Conservation (phyloP, 2,797 vertebrate species). For the Graptemys geographica region DNA sequence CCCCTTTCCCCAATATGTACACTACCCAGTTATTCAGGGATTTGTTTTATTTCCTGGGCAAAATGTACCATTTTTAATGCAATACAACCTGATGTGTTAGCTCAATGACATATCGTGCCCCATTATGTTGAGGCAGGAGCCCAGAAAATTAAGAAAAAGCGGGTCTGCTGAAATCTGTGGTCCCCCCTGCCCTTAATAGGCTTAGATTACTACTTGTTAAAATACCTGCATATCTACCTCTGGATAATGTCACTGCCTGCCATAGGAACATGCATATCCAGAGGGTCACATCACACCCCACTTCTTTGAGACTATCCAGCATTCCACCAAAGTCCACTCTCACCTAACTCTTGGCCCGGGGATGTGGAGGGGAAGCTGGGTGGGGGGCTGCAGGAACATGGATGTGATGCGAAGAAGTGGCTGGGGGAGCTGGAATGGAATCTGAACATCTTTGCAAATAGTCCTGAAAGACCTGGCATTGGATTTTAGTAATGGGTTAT, state of each 20-base stretch:
- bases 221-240: not conserved
- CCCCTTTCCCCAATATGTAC: not conserved
- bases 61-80: conserved; percentile 25
- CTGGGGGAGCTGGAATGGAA: not conserved
- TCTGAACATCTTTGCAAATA: not conserved
- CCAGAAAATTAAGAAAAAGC: conserved; percentile 45
- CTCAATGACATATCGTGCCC: no score
- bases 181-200: not conserved
- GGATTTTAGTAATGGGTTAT: not conserved
- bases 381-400: not conserved
- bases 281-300: conserved; percentile 28
- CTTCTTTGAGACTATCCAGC: not conserved
- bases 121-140: conserved; percentile 43
- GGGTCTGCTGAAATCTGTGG: conserved; percentile 24
- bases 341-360: not conserved
- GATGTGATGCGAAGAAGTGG: not conserved
- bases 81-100: conserved; percentile 10
- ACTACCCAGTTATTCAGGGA: conserved; percentile 9
- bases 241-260: conserved; percentile 15
- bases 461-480: not conserved
- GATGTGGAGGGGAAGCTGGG: conserved; percentile 1
- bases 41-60: conserved; percentile 26
- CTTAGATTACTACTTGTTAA: conserved; percentile 37
- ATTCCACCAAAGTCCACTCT: conserved; percentile 31
- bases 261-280: not conserved